Evolutionary conservation across 2,797 vertebrate genomes (phyloP).

Genomic region (Enteromius fasciolatus): DNA sequence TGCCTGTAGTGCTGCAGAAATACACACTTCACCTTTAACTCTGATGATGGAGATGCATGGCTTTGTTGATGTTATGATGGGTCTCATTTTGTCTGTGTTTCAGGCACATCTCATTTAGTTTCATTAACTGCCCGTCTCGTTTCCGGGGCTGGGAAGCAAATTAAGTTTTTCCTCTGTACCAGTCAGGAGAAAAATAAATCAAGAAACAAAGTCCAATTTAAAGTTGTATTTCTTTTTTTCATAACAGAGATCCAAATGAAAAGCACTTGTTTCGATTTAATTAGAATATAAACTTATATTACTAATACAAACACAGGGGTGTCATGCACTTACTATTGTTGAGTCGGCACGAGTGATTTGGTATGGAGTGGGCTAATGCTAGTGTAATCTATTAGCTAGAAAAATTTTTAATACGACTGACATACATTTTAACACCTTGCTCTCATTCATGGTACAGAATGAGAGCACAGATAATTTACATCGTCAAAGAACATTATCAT

Average conservation of each 20-base stretch:
- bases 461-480: no score
- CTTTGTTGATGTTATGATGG: constrained; percentile 12
- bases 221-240: neutral
- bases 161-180: neutral
- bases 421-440: no score
- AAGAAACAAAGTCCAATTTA: neutral
- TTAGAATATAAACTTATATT: neutral
- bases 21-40: constrained; percentile 16
- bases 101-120: constrained; percentile 4
- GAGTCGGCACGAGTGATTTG: no score
- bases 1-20: neutral
- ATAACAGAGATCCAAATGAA: neutral
- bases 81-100: neutral
- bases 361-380: no score
- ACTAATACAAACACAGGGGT: no score
- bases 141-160: neutral
- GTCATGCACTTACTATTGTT: no score
- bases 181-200: neutral
- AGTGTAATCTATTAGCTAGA: no score
- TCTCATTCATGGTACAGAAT: no score
- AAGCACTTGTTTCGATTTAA: neutral
- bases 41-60: neutral
- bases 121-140: neutral
- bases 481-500: no score
- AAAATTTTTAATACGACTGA: no score